Evolutionary conservation across 2,888 invertebrate genomes (phyloP), one percentile per base, ranked within the genome.

Genomic region (Andricus quercusramuli): DNA sequence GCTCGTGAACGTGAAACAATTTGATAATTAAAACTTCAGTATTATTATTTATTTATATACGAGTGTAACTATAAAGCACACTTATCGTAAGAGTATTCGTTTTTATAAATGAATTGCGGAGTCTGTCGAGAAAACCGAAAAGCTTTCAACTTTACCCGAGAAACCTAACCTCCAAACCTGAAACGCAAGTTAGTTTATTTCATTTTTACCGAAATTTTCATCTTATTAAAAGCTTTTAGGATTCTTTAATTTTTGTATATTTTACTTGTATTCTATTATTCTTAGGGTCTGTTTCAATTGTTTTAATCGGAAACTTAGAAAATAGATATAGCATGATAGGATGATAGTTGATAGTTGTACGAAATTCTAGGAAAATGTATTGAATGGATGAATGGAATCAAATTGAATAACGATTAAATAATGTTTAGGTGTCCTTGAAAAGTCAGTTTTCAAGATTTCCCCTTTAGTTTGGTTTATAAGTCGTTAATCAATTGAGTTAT

Each of bases 101-200:
- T 62, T 62, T 62, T 62, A 62, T 22, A 62, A 62, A 62, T 62
- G 62, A 22, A 22, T 62, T 15, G 25, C n/a, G 4, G 13, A 3
- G 25, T 25, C 25, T 25, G n/a, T 22, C 74, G 47, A 51, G 32
- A n/a, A 51, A 74, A 51, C 17, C 47, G 29, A 25, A 29, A 47
- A 32, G 1, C 22, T 56, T 25, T 51, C 32, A 17, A 41, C 41
- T 3, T 56, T 0, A 6, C 32, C 8, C n/a, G 2, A 3, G 20
- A 17, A 29, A 51, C 17, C 22, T 74, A 74, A 74, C 74, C 74
- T 56, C 20, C 32, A 74, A 74, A 74, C 25, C 74, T 74, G 74
- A 74, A 74, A 32, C 74, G 74, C 74, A 74, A 56, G 74, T 74
- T 11, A 56, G 74, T 74, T 56, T 62, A 62, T 3, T 25, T 62